phyloP scores from a whole-genome alignment of 2,888 invertebrate genomes.

The Chloromyia formosa region DNA sequence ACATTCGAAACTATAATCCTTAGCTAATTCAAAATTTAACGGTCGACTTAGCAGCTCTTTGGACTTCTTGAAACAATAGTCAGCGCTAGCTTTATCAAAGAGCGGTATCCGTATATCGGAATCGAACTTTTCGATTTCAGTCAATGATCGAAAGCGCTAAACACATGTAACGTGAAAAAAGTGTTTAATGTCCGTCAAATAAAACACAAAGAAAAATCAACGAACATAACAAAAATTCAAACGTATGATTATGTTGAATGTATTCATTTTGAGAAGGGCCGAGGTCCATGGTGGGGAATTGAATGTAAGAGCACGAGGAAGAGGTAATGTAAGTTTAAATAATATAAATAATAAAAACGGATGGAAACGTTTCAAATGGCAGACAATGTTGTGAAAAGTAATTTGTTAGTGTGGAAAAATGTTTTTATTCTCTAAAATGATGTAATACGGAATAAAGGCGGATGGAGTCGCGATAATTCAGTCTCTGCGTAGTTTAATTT shows the following conservation, averaged over 20 bases:
- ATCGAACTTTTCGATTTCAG: slow-evolving; percentile 65
- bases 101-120: slow-evolving; percentile 69
- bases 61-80: slow-evolving; percentile 77
- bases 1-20: slow-evolving; percentile 11
- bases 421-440: neutral
- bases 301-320: neutral
- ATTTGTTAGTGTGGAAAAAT: slow-evolving; percentile 18
- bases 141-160: slow-evolving; percentile 66
- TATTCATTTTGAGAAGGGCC: neutral
- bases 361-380: slow-evolving; percentile 14
- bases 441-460: too few species aligned
- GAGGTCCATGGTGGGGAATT: neutral
- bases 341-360: slow-evolving; percentile 13
- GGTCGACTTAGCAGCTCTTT: slow-evolving; percentile 74
- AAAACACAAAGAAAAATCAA: neutral
- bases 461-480: too few species aligned
- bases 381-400: slow-evolving; percentile 20
- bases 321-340: neutral
- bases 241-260: neutral
- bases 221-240: neutral
- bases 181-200: neutral
- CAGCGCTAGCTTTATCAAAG: slow-evolving; percentile 78
- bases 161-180: slow-evolving; percentile 32
- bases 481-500: too few species aligned
- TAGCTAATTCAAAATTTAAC: slow-evolving; percentile 56